Evolutionary conservation across 2,797 vertebrate species (phyloP).

Genomic region (Scomberomorus guttatus): DNA sequence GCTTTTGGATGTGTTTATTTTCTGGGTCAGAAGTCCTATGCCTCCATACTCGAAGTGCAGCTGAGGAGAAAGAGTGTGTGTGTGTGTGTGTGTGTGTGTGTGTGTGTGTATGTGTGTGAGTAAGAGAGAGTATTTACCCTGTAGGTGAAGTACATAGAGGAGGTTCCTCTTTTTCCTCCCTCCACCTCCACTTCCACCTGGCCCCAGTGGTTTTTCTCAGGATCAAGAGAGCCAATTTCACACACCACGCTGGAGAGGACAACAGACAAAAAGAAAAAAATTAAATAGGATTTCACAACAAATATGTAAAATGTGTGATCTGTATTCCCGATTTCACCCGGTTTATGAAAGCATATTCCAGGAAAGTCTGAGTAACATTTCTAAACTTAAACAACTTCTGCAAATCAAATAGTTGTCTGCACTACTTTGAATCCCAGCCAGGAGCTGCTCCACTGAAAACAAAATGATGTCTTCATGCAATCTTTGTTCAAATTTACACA

Average conservation of each 20-base stretch:
- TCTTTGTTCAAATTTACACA: background rate
- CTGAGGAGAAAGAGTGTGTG: background rate
- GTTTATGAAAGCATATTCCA: background rate
- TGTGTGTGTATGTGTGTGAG: background rate
- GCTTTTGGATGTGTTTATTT: conserved; percentile 25
- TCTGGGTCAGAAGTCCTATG: conserved; percentile 3
- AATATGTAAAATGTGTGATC: background rate
- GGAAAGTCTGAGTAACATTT: background rate
- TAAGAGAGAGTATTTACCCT: conserved; percentile 84
- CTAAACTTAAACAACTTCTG: background rate
- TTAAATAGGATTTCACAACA: background rate
- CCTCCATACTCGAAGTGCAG: background rate
- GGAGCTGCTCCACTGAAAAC: conserved; percentile 6
- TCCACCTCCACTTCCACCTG: conserved; percentile 89
- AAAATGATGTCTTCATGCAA: conserved; percentile 5
- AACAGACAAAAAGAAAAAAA: background rate
- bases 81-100: background rate
- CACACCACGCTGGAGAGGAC: conserved; percentile 91
- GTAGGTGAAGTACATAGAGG: conserved; percentile 87
- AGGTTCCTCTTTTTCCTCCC: conserved; percentile 87
- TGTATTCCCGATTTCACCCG: background rate
- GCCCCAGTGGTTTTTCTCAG: conserved; percentile 2
- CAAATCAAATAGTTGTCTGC: conserved; percentile 4
- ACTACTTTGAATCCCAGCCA: background rate
- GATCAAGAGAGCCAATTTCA: conserved; percentile 79